Evolutionary conservation across 2,888 invertebrate genomes (phyloP).

Genomic region (Epirrita christyi): DNA sequence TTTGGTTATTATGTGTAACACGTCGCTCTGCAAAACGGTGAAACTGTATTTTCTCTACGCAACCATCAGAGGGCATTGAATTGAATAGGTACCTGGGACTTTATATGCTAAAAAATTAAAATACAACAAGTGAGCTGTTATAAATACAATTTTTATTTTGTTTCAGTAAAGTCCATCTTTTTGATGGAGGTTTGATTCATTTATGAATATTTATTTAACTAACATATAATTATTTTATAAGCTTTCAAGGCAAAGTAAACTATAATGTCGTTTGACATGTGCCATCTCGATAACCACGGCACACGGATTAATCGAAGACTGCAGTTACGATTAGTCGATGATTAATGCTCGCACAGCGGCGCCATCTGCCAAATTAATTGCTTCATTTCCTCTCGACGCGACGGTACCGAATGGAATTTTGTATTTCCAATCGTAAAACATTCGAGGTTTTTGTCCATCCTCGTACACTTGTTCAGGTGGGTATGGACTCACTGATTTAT

Average conservation of each 20-base stretch:
- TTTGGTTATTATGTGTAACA: slow-evolving; percentile 1
- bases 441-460: slow-evolving; percentile 68
- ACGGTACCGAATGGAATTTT: slow-evolving; percentile 82
- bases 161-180: too few relatives aligned
- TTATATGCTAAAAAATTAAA: too few relatives aligned
- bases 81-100: too few relatives aligned
- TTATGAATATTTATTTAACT: too few relatives aligned
- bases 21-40: too few relatives aligned
- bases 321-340: slow-evolving; percentile 84
- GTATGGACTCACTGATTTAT: slow-evolving; percentile 71
- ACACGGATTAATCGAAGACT: slow-evolving; percentile 82
- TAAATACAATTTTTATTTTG: too few relatives aligned
- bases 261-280: slow-evolving; percentile 39
- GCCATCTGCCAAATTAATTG: slow-evolving; percentile 85
- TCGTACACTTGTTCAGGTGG: slow-evolving; percentile 69
- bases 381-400: slow-evolving; percentile 83
- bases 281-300: slow-evolving; percentile 40
- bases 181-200: too few relatives aligned
- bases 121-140: too few relatives aligned
- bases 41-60: too few relatives aligned
- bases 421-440: slow-evolving; percentile 76
- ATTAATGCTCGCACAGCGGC: slow-evolving; percentile 82
- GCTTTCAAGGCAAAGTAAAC: neutral
- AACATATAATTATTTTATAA: neutral
- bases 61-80: too few relatives aligned